Base-by-base conservation (phyloP, 1,140 invertebrate species). In the Bombus cullumanus region DNA sequence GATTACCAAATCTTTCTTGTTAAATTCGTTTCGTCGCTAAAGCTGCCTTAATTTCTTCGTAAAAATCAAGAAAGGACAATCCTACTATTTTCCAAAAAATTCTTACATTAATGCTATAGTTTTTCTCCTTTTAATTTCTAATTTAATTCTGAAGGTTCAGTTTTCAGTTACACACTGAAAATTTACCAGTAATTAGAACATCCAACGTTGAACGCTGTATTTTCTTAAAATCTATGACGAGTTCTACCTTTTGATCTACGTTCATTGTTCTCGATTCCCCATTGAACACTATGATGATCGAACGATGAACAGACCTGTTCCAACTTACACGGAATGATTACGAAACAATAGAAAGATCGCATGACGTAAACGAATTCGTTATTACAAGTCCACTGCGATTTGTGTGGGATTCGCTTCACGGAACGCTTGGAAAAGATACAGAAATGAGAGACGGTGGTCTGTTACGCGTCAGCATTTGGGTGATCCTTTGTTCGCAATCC, bases 401-500 rank as follows among this genome's bases (percentile, higher is more conserved):
- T 68, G 41, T 31, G 37, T 47, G 15, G 64, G 8, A 57, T 13
- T 78, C 62, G 76, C 57, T 82, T 87, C 68, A 64, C 64, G 31
- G 69, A 84, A 85, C 66, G 39, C 15, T 15, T 43, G 41, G 64
- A 71, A 84, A 81, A 87, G 80, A 59, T 37, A 77, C 10, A n/a
- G 28, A 34, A 57, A 47, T n/a, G 1, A 41, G 59, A 41, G 73
- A 80, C 37, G 15, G 39, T 53, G 34, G 71, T 15, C 83, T 82
- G 86, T 78, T 88, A 82, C 79, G 85, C 73, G 80, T 89, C 28
- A 59, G 77, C 47, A 62, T 71, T 74, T 39, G 78, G 66, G 74
- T 81, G 88, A 69, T 83, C 80, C 89, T 93, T 93, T 93, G 90
- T 92, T 76, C 90, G 28, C 73, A 80, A 91, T 90, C 87, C 86